These are phyloP conservation scores for Drosophila nigricruria DNA, from an alignment of 2,888 invertebrate species.

Conservation along the genomic window DNA sequence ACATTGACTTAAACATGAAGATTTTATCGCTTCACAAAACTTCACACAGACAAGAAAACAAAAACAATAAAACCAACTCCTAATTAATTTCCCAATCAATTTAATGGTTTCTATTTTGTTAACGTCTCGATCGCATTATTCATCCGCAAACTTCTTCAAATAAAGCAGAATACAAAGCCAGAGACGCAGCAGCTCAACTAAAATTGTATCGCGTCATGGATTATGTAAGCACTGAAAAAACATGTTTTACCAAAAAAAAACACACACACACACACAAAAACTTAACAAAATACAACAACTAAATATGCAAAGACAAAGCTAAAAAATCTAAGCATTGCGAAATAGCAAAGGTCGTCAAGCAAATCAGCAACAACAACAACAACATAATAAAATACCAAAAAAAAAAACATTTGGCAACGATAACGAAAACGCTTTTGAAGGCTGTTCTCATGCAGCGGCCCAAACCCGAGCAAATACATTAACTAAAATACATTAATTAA, in stretches of 20 bases:
- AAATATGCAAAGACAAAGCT: conserved; percentile 59
- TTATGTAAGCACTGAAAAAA: conserved; percentile 70
- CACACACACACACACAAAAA: too few species aligned
- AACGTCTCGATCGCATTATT: conserved; percentile 9
- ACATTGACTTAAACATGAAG: conserved; percentile 1
- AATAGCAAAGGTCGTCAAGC: conserved; percentile 75
- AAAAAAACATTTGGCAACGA: conserved; percentile 30
- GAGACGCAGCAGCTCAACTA: conserved; percentile 15
- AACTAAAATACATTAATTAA: conserved; percentile 68
- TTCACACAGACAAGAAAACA: not conserved
- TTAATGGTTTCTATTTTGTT: conserved; percentile 8
- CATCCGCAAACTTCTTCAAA: conserved; percentile 13
- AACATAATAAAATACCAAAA: conserved; percentile 25
- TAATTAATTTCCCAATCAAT: conserved; percentile 7
- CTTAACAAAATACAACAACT: conserved; percentile 21
- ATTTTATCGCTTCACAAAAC: not conserved
- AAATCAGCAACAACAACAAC: conserved; percentile 44
- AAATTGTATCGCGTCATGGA: conserved; percentile 42
- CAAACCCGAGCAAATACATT: conserved; percentile 63
- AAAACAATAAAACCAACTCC: not conserved
- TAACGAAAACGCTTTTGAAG: conserved; percentile 67
- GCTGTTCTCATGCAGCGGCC: conserved; percentile 76
- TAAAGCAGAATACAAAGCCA: conserved; percentile 14
- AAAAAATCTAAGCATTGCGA: conserved; percentile 62
- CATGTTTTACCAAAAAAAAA: conserved; percentile 48